Percentiles rank a stretch among this genome's conserved stretches.
Conservation (phyloP, 2,888 invertebrate species). For the Drymonia ruficornis region DNA sequence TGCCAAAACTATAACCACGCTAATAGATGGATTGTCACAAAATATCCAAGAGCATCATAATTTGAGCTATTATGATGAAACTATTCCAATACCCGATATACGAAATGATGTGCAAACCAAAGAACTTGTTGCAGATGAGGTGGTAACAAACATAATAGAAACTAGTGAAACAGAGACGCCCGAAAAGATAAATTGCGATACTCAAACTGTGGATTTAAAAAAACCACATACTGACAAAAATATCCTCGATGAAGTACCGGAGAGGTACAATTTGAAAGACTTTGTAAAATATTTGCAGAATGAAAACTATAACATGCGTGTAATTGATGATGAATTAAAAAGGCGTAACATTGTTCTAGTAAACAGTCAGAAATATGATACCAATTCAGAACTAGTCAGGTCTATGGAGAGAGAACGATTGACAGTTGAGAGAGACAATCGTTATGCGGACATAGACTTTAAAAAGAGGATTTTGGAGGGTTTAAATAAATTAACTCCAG, state of each 20-base stretch:
- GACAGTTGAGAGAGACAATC: constrained; percentile 4
- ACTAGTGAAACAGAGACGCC: not conserved
- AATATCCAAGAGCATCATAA: constrained; percentile 16
- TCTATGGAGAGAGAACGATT: constrained; percentile 8
- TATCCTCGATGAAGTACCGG: not conserved
- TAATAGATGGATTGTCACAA: constrained; percentile 23
- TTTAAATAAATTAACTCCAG: constrained; percentile 17
- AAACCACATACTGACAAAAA: not conserved
- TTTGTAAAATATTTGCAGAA: constrained; percentile 20
- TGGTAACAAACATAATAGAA: not conserved
- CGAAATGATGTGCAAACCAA: not conserved
- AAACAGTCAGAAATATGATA: constrained; percentile 18
- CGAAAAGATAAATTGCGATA: not conserved
- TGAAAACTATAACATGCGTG: constrained; percentile 27
- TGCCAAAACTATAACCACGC: constrained; percentile 25
- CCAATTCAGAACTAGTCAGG: constrained; percentile 7
- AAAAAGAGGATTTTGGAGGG: constrained; percentile 26
- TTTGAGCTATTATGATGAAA: constrained; percentile 1
- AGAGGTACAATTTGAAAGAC: constrained; percentile 9
- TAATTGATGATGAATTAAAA: constrained; percentile 43
- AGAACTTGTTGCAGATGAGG: not conserved
- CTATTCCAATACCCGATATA: not conserved
- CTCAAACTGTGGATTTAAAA: constrained; percentile 5
- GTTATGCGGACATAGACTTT: constrained; percentile 15
- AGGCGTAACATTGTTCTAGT: constrained; percentile 42